These are phyloP conservation scores for Heliconius melpomene DNA, from an alignment of 1,140 invertebrate genomes.

Conservation along the genomic window DNA sequence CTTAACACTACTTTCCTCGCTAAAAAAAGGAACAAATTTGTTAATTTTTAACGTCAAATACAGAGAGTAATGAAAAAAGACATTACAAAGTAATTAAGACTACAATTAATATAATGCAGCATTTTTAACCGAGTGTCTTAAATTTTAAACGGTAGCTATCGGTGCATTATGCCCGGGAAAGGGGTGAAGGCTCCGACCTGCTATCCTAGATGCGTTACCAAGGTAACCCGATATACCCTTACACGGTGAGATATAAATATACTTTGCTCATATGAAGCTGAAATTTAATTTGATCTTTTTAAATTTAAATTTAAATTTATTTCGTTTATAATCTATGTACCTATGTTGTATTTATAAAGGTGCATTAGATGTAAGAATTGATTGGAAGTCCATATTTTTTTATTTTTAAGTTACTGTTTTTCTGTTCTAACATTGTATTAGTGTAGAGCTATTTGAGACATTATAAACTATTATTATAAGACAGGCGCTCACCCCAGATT, in stretches of 20 bases:
- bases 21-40: too few species aligned
- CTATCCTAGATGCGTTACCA: constrained; percentile 65
- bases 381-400: too few species aligned
- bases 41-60: too few species aligned
- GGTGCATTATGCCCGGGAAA: constrained; percentile 36
- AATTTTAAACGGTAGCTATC: constrained; percentile 31
- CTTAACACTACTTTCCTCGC: too few species aligned
- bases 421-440: too few species aligned
- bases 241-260: neutral
- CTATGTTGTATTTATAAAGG: neutral
- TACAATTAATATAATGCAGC: neutral
- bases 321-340: neutral
- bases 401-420: too few species aligned
- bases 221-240: constrained; percentile 39
- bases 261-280: neutral
- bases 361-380: too few species aligned
- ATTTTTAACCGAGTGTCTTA: constrained; percentile 23
- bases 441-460: too few species aligned
- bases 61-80: too few species aligned
- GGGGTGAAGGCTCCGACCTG: constrained; percentile 67
- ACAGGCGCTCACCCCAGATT: too few species aligned
- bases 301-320: neutral
- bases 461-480: too few species aligned
- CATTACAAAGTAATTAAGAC: neutral
- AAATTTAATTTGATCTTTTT: neutral